Conservation (phyloP, 2,113 vertebrate genomes). For the Hemichromis elongatus region DNA sequence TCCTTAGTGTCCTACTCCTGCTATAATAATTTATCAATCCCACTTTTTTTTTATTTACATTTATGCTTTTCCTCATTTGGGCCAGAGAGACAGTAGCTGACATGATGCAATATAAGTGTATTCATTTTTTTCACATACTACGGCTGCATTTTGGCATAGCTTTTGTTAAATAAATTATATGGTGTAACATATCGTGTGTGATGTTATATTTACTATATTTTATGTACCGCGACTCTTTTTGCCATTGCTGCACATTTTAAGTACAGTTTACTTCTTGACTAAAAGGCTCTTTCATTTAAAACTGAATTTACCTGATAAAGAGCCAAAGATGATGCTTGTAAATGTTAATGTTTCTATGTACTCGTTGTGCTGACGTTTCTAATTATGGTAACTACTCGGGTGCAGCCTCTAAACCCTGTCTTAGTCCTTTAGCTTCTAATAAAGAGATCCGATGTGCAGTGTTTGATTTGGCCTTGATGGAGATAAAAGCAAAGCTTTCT, state of each 20-base stretch:
- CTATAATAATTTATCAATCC: not conserved
- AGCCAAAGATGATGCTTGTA: not conserved
- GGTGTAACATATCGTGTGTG: not conserved
- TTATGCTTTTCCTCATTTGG: not conserved
- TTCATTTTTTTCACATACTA: not conserved
- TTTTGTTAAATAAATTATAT: not conserved
- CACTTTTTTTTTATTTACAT: accelerated
- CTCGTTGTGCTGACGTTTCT: not conserved
- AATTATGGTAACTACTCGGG: not conserved
- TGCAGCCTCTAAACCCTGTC: not conserved
- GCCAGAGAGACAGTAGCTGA: not conserved
- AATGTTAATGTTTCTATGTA: not conserved
- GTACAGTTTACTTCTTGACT: not conserved
- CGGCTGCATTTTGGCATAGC: not conserved
- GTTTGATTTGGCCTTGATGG: not conserved
- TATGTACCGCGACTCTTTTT: not conserved
- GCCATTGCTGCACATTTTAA: accelerated
- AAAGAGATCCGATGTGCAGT: not conserved
- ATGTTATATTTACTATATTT: not conserved
- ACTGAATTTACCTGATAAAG: not conserved
- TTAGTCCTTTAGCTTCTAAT: not conserved
- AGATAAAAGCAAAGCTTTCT: not conserved
- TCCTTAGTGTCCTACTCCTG: not conserved
- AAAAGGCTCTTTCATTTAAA: not conserved
- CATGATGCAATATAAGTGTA: not conserved